Evolutionary conservation across 64 coral and sea anemone species (phyloP).

Genomic region (Dendrophyllia cribrosa): DNA sequence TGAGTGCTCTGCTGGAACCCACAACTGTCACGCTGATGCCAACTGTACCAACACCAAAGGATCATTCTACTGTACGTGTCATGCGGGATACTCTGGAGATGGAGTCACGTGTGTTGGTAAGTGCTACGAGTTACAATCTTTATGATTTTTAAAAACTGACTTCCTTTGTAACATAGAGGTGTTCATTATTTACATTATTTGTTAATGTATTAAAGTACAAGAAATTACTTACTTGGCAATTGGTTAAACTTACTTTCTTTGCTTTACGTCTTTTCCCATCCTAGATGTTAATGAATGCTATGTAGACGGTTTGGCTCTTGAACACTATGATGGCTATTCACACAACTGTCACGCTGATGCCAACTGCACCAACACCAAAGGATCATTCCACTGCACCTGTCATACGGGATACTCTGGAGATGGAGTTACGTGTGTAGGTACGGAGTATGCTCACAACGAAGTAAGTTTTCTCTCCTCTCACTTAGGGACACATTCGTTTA

Average conservation of each 20-base stretch:
- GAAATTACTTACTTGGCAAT: too few species aligned
- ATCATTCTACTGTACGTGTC: constrained; percentile 55
- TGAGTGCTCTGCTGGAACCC: constrained; percentile 28
- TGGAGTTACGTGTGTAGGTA: constrained; percentile 63
- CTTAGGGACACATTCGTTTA: not conserved
- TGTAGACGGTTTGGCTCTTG: constrained; percentile 9
- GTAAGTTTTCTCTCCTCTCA: not conserved
- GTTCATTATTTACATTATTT: too few species aligned
- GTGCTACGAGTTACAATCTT: not conserved
- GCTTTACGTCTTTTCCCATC: not conserved
- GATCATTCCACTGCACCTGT: constrained; percentile 88
- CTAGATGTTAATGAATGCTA: constrained; percentile 80
- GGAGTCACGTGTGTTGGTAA: constrained; percentile 51
- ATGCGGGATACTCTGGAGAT: constrained; percentile 30
- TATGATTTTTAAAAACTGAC: not conserved
- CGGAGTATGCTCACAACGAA: not conserved
- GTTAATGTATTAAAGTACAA: too few species aligned
- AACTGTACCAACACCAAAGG: constrained; percentile 56
- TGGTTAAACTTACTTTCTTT: not conserved
- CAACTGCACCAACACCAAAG: constrained; percentile 84
- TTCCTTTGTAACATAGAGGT: too few species aligned
- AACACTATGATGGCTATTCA: constrained; percentile 40
- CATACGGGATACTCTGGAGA: constrained; percentile 86
- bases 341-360: constrained; percentile 81
- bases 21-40: constrained; percentile 53